Percentiles rank a stretch among this genome's conserved stretches.
Conservation (phyloP, 2,888 invertebrate genomes). For the Phorcus lineatus region DNA sequence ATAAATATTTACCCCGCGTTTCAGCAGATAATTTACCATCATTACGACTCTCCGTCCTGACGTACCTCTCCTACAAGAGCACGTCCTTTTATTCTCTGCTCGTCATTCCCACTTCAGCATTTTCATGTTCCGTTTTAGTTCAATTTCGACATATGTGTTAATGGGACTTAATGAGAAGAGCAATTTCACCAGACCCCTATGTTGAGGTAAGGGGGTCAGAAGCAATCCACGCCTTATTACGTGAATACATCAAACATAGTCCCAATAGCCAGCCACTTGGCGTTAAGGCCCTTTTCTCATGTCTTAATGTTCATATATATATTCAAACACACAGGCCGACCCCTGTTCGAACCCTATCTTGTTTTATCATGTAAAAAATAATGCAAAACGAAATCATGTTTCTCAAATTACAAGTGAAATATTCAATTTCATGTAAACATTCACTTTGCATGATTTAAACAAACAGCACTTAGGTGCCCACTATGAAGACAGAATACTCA, state of each 20-base stretch:
- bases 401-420: no score
- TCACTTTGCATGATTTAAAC: no score
- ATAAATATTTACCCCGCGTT: constrained; percentile 23
- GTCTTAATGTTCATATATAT: no score
- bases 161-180: neutral
- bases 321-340: no score
- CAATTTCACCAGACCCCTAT: neutral
- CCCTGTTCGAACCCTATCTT: no score
- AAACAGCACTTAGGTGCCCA: no score
- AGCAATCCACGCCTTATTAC: neutral
- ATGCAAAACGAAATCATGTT: no score
- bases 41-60: constrained; percentile 2
- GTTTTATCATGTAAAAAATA: no score
- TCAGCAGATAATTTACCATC: constrained; percentile 20
- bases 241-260: neutral
- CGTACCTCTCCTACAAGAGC: neutral
- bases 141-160: constrained; percentile 16
- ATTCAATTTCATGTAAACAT: no score
- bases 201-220: neutral
- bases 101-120: neutral
- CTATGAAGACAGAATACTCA: no score
- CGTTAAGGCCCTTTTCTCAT: no score
- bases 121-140: constrained; percentile 12
- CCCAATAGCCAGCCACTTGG: no score
- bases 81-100: neutral